Evolutionary conservation across 2,888 invertebrate species (phyloP).

Genomic region (Sesia bembeciformis): DNA sequence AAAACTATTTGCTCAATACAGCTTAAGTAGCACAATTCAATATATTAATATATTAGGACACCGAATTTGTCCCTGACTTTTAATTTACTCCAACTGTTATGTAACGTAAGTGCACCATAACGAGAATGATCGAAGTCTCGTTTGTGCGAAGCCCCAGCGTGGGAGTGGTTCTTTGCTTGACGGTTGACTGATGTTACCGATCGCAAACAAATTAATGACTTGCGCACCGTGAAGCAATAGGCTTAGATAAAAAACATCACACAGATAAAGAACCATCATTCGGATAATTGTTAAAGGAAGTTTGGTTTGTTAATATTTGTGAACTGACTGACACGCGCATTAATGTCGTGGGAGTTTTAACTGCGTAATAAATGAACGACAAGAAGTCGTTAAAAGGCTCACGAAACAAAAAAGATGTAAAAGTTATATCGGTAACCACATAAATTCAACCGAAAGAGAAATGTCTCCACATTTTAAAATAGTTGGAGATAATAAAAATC

Average conservation of each 20-base stretch:
- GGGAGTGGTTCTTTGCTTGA: slow-evolving; percentile 49
- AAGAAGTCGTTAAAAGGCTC: slow-evolving; percentile 3
- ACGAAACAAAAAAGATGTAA: slow-evolving; percentile 1
- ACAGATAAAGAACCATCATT: slow-evolving; percentile 28
- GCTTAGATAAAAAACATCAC: slow-evolving; percentile 18
- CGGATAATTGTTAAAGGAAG: slow-evolving; percentile 27
- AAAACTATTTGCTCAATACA: slow-evolving; percentile 17
- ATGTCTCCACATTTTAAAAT: slow-evolving; percentile 2
- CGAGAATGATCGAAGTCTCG: slow-evolving; percentile 26
- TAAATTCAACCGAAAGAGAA: slow-evolving; percentile 3
- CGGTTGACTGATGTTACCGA: slow-evolving; percentile 67
- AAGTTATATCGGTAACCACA: neutral
- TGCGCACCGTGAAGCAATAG: slow-evolving; percentile 32
- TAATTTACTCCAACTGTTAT: slow-evolving; percentile 32
- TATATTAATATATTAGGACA: slow-evolving; percentile 14
- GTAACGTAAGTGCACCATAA: slow-evolving; percentile 33
- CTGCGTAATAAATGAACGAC: neutral
- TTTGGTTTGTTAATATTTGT: slow-evolving; percentile 4
- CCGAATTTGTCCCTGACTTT: slow-evolving; percentile 24
- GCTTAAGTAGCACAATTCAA: slow-evolving; percentile 8
- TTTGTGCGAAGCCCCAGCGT: slow-evolving; percentile 37
- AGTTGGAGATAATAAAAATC: slow-evolving; percentile 7
- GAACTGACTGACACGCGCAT: neutral
- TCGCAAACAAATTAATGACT: slow-evolving; percentile 53
- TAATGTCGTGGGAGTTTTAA: neutral